Conservation (phyloP, 2,113 vertebrate species). For the Phylloscopus trochiloides region DNA sequence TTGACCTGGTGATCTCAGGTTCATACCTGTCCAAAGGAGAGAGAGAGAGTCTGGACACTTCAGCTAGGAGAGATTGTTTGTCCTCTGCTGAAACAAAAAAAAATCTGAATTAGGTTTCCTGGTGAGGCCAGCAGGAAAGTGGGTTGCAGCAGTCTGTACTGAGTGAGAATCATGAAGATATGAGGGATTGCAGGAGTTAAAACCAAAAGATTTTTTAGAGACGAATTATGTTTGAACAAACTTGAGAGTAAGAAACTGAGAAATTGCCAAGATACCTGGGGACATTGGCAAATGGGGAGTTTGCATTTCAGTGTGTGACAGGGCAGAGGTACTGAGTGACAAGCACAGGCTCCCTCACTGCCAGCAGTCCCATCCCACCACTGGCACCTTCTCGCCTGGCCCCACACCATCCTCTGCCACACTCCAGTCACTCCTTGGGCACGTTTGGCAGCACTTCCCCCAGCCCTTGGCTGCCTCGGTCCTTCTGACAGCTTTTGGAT, state of each 20-base stretch:
- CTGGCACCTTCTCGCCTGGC: neutral
- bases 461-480: fast-evolving
- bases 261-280: neutral
- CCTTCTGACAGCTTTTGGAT: neutral
- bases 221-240: neutral
- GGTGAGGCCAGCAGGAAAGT: neutral
- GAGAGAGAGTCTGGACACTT: neutral
- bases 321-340: neutral
- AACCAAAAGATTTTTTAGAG: neutral
- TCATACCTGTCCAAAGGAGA: neutral
- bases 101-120: neutral
- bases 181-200: neutral
- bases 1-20: neutral
- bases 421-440: neutral
- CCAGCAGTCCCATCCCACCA: neutral
- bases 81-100: neutral
- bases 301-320: neutral
- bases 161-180: neutral
- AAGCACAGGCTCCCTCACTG: neutral
- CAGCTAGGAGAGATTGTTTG: neutral
- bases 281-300: neutral
- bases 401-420: neutral
- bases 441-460: neutral
- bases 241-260: neutral
- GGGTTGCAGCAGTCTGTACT: neutral